phyloP scores from a whole-genome alignment of 2,113 vertebrate species.

The Acanthisitta chloris region DNA sequence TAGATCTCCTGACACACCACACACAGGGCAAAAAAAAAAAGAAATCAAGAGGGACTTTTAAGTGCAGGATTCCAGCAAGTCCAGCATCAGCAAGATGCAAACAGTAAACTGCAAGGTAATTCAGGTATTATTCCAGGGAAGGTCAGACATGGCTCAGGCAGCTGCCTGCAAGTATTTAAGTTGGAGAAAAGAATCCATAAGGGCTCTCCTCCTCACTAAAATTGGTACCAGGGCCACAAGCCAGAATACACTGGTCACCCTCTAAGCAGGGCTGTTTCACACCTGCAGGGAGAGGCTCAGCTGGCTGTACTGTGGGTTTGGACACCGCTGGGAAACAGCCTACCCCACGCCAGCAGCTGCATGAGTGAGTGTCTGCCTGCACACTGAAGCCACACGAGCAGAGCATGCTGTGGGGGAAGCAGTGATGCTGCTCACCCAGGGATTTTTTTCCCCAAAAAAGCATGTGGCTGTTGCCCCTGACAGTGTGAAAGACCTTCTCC shows the following conservation, averaged over 20 bases:
- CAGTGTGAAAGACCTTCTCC: not conserved
- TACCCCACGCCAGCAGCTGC: not conserved
- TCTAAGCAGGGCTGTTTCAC: not conserved
- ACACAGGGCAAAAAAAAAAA: not conserved
- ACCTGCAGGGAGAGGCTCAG: not conserved
- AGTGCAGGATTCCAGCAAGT: conserved; percentile 19
- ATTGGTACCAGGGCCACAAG: not conserved
- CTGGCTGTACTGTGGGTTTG: not conserved
- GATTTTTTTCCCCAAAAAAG: not conserved
- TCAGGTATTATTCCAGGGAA: not conserved
- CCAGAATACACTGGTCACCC: not conserved
- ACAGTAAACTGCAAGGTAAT: conserved; percentile 7
- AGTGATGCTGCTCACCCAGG: not conserved
- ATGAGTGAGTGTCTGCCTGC: not conserved
- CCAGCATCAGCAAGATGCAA: not conserved
- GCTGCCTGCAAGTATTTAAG: not conserved
- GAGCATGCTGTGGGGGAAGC: not conserved
- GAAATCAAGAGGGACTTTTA: not conserved
- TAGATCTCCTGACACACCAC: not conserved
- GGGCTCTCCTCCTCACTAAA: not conserved
- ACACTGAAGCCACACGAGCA: not conserved
- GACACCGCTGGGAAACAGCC: not conserved
- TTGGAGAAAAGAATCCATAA: not conserved
- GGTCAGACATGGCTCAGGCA: not conserved
- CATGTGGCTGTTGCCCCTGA: not conserved